A percentile compares a stretch with the other conserved stretches of the same genome.
These are phyloP conservation scores for Xestoiulus laeticollis DNA, from an alignment of 2,888 invertebrate genomes.

Conservation along the genomic window DNA sequence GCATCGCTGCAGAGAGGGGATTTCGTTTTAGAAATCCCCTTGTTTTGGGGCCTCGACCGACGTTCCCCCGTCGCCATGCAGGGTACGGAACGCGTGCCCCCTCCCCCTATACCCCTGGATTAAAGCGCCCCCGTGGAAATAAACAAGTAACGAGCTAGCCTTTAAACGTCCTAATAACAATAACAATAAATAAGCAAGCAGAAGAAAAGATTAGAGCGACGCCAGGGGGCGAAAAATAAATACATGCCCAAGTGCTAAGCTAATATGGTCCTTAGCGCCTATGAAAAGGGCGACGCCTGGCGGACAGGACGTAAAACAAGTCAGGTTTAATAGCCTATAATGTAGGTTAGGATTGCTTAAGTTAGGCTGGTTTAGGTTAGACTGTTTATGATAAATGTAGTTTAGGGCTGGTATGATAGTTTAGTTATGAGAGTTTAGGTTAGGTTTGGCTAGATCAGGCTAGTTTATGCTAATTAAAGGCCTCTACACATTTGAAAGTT, in stretches of 20 bases:
- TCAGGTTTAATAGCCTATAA: too few species aligned
- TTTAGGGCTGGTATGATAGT: too few species aligned
- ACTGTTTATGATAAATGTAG: too few species aligned
- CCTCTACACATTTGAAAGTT: too few species aligned
- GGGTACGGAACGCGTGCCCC: background rate
- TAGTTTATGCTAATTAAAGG: too few species aligned
- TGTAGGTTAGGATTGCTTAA: too few species aligned
- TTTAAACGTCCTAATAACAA: background rate
- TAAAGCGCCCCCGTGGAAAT: background rate
- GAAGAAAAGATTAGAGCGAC: background rate
- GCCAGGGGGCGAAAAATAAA: slow-evolving; percentile 2
- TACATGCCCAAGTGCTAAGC: background rate
- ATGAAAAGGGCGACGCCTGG: too few species aligned
- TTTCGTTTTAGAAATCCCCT: background rate
- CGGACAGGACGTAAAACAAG: too few species aligned
- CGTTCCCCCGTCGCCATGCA: background rate
- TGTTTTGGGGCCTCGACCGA: background rate
- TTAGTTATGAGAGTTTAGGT: too few species aligned
- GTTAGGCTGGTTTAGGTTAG: too few species aligned
- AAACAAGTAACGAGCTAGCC: background rate
- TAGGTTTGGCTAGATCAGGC: too few species aligned
- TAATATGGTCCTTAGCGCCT: background rate
- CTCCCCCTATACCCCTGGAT: background rate
- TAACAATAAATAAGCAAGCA: background rate
- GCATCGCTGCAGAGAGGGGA: background rate